Base-by-base conservation (phyloP, 2,797 vertebrate genomes). In the Silurus lanzhouensis region DNA sequence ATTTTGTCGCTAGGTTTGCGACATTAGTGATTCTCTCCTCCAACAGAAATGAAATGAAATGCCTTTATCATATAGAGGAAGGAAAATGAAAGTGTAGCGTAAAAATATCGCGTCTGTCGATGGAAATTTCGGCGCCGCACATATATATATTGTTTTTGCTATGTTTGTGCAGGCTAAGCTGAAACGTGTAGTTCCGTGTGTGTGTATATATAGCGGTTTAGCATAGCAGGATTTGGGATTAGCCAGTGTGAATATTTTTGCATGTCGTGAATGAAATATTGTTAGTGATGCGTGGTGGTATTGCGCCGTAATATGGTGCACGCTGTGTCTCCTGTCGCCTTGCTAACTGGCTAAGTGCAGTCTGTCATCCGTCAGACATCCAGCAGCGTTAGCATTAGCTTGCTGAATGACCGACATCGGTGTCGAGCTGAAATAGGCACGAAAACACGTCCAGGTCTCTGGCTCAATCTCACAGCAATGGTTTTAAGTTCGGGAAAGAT, bases 401-500 rank as follows among this genome's bases (percentile, higher is more conserved):
- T 60, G 55, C 81, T 71, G 74, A 72, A 58, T 63, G 66, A 83
- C 61, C 64, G 67, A 38, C 52, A 57, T 31, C 46, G 14, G 67
- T 55, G 12, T 61, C 60, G 77, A 71, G 66, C 68, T 22, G 15
- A 55, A 52, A 48, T 61, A 79, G 25, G 44, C 20, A 15, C 22
- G 1, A 55, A 31, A 72, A 66, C 78, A 63, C 19, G 20, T 61
- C 31, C n/a, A 77, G 83, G 17, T 71, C n/a, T 14, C 14, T 14
- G 22, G 27, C 14, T 81, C 15, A n/a, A 12, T 81, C 61, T 58
- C 20, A 81, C 25, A 25, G 79, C 22, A 55, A 66, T 57, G 70
- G 10, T 82, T 85, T 68, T 38, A 76, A 81, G 60, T 27, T 75
- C 61, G 48, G 80, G 20, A 38, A 58, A 58, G 80, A 70, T 82